phyloP scores from a whole-genome alignment of 1,140 invertebrate species.

The Sesamia nonagrioides region DNA sequence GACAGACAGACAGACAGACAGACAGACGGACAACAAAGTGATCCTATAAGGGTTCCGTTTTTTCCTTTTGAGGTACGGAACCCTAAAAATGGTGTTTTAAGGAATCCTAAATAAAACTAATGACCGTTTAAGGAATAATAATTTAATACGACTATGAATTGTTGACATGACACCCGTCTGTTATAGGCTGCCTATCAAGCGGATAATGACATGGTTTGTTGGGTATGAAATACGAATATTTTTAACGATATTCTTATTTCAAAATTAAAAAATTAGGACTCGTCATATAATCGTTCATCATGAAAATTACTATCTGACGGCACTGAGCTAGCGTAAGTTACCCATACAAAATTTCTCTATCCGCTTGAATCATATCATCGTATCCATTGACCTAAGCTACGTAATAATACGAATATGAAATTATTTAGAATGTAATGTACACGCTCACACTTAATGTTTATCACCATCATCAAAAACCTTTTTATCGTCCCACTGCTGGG shows the following conservation, averaged over 20 bases:
- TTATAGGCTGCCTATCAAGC: not conserved
- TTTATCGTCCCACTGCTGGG: too few species aligned
- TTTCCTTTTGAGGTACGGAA: too few species aligned
- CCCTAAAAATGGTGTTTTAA: too few species aligned
- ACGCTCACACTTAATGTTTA: too few species aligned
- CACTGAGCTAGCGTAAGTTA: not conserved
- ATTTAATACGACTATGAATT: not conserved
- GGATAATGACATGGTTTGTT: not conserved
- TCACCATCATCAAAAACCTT: too few species aligned
- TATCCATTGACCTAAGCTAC: not conserved
- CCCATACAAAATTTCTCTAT: too few species aligned
- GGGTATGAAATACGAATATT: not conserved
- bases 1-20: too few species aligned
- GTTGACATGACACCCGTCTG: not conserved
- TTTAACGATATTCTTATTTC: not conserved
- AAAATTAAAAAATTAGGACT: not conserved
- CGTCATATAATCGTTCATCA: not conserved
- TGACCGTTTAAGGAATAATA: too few species aligned
- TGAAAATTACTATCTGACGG: constrained; percentile 4
- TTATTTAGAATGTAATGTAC: too few species aligned
- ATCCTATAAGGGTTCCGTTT: too few species aligned
- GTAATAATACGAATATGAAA: not conserved
- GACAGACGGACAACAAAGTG: too few species aligned
- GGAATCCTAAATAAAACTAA: not conserved
- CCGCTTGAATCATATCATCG: not conserved